Percentiles rank a stretch among this genome's conserved stretches.
Conservation (phyloP, 1,140 invertebrate genomes). For the Camponotus pennsylvanicus region DNA sequence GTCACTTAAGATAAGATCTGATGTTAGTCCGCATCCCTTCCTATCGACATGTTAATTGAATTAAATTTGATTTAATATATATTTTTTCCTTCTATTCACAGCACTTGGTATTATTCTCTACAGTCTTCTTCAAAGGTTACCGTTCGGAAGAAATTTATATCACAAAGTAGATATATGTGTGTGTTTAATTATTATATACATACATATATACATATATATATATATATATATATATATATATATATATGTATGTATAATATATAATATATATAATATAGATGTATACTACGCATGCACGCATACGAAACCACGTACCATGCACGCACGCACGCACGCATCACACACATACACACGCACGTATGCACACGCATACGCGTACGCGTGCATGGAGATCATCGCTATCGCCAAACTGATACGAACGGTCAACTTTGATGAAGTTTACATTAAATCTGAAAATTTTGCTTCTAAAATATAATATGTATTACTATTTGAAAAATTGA, state of each 20-base stretch:
- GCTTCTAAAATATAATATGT: constrained; percentile 79
- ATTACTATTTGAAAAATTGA: constrained; percentile 78
- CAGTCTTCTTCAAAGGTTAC: constrained; percentile 70
- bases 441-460: constrained; percentile 72
- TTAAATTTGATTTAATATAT: constrained; percentile 71
- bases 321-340: no score
- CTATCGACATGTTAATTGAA: constrained; percentile 60
- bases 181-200: constrained; percentile 54
- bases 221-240: not conserved
- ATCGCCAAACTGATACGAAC: constrained; percentile 63
- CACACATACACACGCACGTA: no score
- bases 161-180: constrained; percentile 78
- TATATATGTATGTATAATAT: no score
- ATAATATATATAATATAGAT: no score
- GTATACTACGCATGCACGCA: no score
- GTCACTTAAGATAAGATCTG: constrained; percentile 37
- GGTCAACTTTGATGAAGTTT: constrained; percentile 46
- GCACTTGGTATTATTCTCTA: constrained; percentile 77
- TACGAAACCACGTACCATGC: no score
- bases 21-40: constrained; percentile 11
- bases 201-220: constrained; percentile 32
- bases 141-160: constrained; percentile 77
- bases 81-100: constrained; percentile 78
- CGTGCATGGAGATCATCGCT: not conserved
- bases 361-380: not conserved